Percentiles rank a stretch among this genome's conserved stretches.
Conservation (phyloP, 2,113 vertebrate species). For the Nesogale talazaci region DNA sequence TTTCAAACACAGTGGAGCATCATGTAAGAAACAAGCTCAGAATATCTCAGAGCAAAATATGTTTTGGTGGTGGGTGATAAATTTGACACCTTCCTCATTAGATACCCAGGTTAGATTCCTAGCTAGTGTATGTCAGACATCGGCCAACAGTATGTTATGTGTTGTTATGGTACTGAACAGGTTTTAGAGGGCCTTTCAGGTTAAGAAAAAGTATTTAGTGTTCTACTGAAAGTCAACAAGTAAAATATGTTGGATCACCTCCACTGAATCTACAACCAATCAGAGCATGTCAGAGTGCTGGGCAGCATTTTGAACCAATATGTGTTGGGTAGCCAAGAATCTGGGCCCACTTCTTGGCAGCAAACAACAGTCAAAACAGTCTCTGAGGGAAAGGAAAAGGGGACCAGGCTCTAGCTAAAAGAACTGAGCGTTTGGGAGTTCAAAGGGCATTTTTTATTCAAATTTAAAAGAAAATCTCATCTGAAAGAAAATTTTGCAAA, state of each 20-base stretch:
- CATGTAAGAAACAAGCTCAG: background rate
- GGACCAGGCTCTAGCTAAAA: background rate
- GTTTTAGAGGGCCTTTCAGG: background rate
- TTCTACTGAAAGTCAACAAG: background rate
- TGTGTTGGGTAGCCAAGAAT: background rate
- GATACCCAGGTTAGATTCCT: background rate
- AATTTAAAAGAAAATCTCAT: background rate
- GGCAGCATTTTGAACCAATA: background rate
- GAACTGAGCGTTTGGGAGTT: background rate
- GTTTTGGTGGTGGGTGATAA: background rate
- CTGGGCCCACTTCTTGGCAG: background rate
- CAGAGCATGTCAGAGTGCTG: background rate
- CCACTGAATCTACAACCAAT: background rate
- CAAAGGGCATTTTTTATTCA: background rate
- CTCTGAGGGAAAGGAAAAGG: background rate
- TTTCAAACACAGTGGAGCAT: background rate
- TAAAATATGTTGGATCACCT: background rate
- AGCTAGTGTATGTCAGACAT: background rate
- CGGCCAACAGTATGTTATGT: background rate
- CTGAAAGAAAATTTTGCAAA: background rate
- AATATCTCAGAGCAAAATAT: background rate
- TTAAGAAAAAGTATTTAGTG: background rate
- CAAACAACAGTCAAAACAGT: too few relatives aligned
- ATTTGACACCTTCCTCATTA: background rate
- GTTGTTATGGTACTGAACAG: background rate